Evolutionary conservation across 2,888 invertebrate species (phyloP), one percentile per base, ranked within the genome.

Genomic region (Spilosoma lubricipeda): DNA sequence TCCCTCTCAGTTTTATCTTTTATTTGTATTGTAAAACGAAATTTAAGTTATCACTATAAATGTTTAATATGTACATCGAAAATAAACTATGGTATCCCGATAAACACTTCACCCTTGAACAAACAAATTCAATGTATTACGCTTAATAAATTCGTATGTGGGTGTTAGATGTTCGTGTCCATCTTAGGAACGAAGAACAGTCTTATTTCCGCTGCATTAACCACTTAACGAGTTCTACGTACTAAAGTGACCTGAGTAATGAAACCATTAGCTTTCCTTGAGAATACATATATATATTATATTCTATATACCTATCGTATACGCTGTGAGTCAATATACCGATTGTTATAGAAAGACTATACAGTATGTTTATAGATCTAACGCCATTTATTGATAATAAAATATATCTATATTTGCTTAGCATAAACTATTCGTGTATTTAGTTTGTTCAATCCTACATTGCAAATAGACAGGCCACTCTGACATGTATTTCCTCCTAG

Each of bases 131-230:
- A 71, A 13, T 52, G 23, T 8, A 27, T 27, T 30, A 67, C 39
- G 39, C 20, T 27, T 48, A n/a, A 59, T 59, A 59, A 59, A 59
- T 63, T 76, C 30, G 56, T 74, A 74, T 68, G 82, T 84, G 66
- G 77, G 82, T 69, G 72, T 72, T 13, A 75, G 45, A 74, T 73
- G 66, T 18, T 42, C 71, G 71, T 74, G 59, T 63, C 45, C 64
- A 69, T 74, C 74, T 76, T 76, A 71, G 66, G 68, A 70, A 77
- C 63, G 65, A 68, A 78, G 75, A 83, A 84, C 84, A 81, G 82
- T 81, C 88, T 89, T 90, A 88, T 91, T 88, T 88, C 85, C 86
- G 76, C 81, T 80, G 82, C 82, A 88, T 90, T 87, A 89, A 81
- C 89, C 90, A 91, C 89, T 91, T 89, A 86, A 84, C 85, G 75